A percentile compares a stretch with the other conserved stretches of the same genome.
Conservation (phyloP, 2,113 vertebrate genomes). For the Bufo bufo region DNA sequence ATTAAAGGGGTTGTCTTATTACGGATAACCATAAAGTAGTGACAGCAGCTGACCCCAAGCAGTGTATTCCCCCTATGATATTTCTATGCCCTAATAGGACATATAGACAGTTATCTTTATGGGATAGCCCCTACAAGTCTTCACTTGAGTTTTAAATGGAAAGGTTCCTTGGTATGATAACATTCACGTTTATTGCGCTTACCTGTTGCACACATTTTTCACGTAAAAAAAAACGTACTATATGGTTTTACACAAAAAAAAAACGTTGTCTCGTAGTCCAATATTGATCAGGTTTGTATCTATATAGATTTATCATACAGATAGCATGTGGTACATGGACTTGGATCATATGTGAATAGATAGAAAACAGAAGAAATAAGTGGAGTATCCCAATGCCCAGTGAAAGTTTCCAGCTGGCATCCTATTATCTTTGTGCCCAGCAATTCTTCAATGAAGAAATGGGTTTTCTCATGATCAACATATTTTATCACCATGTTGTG, state of each 20-base stretch:
- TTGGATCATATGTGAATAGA: neutral
- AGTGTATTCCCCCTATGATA: neutral
- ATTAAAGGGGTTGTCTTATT: neutral
- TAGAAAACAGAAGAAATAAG: neutral
- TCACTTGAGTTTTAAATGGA: neutral
- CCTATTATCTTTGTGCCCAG: neutral
- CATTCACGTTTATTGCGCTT: neutral
- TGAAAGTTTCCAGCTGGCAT: too few relatives aligned
- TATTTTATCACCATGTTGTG: neutral
- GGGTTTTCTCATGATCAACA: neutral
- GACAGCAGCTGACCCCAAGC: too few relatives aligned
- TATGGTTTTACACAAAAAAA: neutral
- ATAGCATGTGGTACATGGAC: neutral
- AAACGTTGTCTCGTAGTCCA: neutral
- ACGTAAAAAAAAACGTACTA: neutral
- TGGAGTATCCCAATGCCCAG: neutral
- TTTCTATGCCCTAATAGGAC: neutral
- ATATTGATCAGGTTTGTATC: neutral
- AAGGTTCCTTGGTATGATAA: neutral
- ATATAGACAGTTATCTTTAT: neutral
- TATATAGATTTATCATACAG: too few relatives aligned
- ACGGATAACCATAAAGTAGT: neutral
- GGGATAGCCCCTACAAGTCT: neutral
- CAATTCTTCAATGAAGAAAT: slow-evolving; percentile 15
- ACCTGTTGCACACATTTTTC: neutral